Percentiles rank a stretch among this genome's conserved stretches.
Conservation (phyloP, 2,113 vertebrate species). For the Hiodon alosoides region DNA sequence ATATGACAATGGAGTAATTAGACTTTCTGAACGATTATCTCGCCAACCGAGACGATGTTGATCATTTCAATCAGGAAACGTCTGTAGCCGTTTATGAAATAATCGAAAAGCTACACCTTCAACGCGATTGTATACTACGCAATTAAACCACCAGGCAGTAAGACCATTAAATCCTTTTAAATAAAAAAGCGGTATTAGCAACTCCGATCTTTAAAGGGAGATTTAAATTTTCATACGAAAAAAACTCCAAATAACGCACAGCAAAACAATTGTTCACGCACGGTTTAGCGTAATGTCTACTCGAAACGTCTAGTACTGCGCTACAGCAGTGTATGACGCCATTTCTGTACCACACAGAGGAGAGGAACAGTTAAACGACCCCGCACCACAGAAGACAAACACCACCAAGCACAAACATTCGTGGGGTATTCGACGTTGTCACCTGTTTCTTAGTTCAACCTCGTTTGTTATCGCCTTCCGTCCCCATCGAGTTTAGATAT, state of each 20-base stretch:
- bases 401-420: neutral
- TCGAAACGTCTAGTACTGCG: slow-evolving; percentile 36
- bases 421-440: slow-evolving; percentile 1
- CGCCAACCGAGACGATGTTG: neutral
- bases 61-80: slow-evolving; percentile 32
- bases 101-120: slow-evolving; percentile 23
- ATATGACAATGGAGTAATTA: neutral
- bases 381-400: slow-evolving; percentile 3
- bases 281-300: slow-evolving; percentile 23
- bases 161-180: neutral
- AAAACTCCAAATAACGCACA: neutral
- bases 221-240: neutral
- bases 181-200: neutral
- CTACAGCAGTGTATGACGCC: slow-evolving; percentile 66
- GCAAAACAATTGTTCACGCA: slow-evolving; percentile 4
- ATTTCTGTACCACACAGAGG: slow-evolving; percentile 55
- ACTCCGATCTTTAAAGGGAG: neutral
- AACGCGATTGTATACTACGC: slow-evolving; percentile 13
- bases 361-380: slow-evolving; percentile 6
- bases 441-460: neutral
- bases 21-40: neutral
- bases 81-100: slow-evolving; percentile 56
- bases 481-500: neutral
- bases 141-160: neutral
- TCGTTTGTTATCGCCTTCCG: neutral